A percentile compares a stretch with the other conserved stretches of the same genome.
These are phyloP conservation scores for Sorex araneus DNA, from an alignment of 2,113 vertebrate genomes.

Conservation along the genomic window DNA sequence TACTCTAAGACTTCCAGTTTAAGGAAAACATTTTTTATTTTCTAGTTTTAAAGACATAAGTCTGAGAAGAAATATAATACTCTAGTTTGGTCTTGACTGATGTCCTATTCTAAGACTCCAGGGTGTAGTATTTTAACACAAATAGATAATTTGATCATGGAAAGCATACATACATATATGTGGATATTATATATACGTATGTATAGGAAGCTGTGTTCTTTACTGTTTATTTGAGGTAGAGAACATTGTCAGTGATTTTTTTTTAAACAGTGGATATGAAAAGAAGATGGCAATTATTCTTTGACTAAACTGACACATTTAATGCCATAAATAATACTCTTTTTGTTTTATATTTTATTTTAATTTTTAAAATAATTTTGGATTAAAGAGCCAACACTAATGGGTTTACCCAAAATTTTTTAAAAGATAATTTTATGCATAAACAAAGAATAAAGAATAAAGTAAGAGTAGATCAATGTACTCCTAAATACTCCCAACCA, in stretches of 20 bases:
- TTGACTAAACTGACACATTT: background rate
- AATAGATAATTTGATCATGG: background rate
- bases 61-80: background rate
- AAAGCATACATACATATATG: background rate
- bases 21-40: background rate
- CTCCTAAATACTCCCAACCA: too few relatives aligned
- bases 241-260: constrained; percentile 10
- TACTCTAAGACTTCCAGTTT: background rate
- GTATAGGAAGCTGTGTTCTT: background rate
- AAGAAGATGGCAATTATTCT: background rate
- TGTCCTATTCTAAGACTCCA: background rate
- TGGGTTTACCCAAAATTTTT: too few relatives aligned
- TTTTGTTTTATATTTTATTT: too few relatives aligned
- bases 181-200: background rate
- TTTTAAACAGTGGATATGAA: background rate
- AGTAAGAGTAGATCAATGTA: too few relatives aligned
- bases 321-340: too few relatives aligned
- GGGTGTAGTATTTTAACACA: background rate
- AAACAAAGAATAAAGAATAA: too few relatives aligned
- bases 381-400: too few relatives aligned
- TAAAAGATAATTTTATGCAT: background rate
- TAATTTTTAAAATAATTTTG: too few relatives aligned
- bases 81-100: background rate
- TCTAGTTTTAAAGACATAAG: background rate
- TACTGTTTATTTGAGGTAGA: background rate